Evolutionary conservation across 2,113 vertebrate species (phyloP).

Genomic region (Thomomys bottae): DNA sequence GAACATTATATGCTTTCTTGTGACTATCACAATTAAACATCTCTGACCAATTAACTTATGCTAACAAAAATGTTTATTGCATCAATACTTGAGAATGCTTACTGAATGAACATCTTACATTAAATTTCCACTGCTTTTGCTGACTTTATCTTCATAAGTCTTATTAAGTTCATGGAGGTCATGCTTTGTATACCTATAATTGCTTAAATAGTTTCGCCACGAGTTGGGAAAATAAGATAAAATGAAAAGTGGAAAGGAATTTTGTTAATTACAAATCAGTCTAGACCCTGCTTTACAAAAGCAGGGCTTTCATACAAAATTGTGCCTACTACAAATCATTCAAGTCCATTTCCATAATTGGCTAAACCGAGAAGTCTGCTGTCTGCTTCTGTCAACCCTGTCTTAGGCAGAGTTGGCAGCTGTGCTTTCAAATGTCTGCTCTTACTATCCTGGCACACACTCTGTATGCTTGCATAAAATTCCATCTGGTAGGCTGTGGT

Average conservation of each 20-base stretch:
- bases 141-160: not conserved
- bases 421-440: constrained; percentile 10
- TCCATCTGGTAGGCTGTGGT: constrained; percentile 53
- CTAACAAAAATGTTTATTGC: not conserved
- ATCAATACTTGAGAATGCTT: constrained; percentile 3
- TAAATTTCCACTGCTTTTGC: constrained; percentile 11
- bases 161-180: not conserved
- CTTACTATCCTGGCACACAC: not conserved
- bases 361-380: constrained; percentile 30
- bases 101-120: not conserved
- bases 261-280: not conserved
- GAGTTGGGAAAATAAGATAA: constrained; percentile 33
- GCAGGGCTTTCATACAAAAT: not conserved
- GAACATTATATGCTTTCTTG: no score
- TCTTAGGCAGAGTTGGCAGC: constrained; percentile 19
- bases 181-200: not conserved
- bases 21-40: no score
- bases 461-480: constrained; percentile 26
- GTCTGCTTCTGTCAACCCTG: constrained; percentile 39
- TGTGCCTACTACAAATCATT: not conserved
- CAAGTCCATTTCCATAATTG: constrained; percentile 44
- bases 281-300: constrained; percentile 4
- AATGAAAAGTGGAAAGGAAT: constrained; percentile 16
- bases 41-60: no score
- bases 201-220: not conserved